Conservation (phyloP, 37 sponge, comb jelly and placozoan species). For the Ianthella basta region DNA sequence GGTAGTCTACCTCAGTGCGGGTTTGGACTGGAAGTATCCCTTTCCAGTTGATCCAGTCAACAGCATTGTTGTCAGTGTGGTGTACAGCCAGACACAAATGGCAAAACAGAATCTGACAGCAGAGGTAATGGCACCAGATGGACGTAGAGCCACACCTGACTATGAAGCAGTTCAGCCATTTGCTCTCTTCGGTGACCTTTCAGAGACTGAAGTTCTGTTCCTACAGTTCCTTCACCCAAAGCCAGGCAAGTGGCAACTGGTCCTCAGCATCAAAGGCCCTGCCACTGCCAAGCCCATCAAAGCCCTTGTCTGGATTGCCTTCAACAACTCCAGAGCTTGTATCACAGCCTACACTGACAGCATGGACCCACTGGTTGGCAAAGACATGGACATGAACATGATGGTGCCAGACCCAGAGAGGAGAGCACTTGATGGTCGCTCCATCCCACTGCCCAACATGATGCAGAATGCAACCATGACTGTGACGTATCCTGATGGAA, state of each 20-base stretch:
- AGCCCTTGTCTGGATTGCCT: conserved; percentile 3
- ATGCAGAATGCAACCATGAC: background rate
- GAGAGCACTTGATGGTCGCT: too few species aligned
- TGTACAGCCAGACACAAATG: background rate
- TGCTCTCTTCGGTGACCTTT: background rate
- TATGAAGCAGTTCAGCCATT: background rate
- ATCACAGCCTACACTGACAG: background rate
- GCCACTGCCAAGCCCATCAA: conserved; percentile 1
- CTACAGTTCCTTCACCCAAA: background rate
- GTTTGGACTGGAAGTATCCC: conserved; percentile 1
- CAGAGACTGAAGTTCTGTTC: background rate
- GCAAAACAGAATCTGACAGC: background rate
- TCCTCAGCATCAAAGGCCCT: conserved; percentile 6
- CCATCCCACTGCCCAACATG: too few species aligned
- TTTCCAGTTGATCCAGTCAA: conserved; percentile 10
- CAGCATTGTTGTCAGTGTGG: conserved; percentile 8
- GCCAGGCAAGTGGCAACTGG: conserved; percentile 2
- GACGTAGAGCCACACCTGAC: background rate
- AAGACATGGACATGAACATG: background rate
- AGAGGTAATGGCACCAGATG: background rate
- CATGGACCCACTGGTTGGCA: background rate
- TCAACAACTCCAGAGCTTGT: background rate
- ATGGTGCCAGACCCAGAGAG: too few species aligned
- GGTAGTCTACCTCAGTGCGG: background rate
- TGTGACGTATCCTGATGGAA: background rate